A percentile compares a stretch with the other conserved stretches of the same genome.
Conservation (phyloP, 1,140 invertebrate genomes). For the Magallana ariakensis region DNA sequence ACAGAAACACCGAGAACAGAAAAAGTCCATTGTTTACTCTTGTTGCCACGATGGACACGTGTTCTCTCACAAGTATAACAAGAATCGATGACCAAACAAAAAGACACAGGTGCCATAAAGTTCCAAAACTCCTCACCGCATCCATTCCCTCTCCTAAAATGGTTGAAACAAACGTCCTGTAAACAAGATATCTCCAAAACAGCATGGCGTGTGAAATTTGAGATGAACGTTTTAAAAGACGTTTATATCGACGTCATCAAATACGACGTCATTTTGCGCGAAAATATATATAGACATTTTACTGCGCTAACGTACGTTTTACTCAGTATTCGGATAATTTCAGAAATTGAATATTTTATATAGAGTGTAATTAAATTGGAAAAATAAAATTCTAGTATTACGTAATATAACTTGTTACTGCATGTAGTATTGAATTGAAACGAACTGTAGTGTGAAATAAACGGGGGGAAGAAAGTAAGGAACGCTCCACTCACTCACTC, state of each 20-base stretch:
- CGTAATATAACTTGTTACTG: too few species aligned
- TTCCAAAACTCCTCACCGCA: slow-evolving; percentile 41
- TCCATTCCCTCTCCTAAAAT: slow-evolving; percentile 37
- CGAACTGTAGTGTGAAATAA: too few species aligned
- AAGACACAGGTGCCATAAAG: slow-evolving; percentile 47
- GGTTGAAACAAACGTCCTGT: neutral
- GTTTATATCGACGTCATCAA: neutral
- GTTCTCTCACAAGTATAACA: slow-evolving; percentile 3
- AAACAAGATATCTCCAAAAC: neutral
- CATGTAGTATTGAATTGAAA: too few species aligned
- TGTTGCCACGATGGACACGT: neutral
- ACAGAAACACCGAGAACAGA: neutral
- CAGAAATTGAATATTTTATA: too few species aligned
- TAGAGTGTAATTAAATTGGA: too few species aligned
- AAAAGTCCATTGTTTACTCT: slow-evolving; percentile 40
- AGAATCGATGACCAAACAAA: slow-evolving; percentile 49
- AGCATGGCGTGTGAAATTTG: neutral
- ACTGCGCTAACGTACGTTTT: too few species aligned
- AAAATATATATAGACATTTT: neutral
- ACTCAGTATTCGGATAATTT: too few species aligned
- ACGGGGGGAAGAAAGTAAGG: too few species aligned
- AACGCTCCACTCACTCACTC: too few species aligned
- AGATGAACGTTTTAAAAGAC: neutral
- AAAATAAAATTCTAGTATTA: too few species aligned
- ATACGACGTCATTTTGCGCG: neutral